These are phyloP conservation scores for Rhingia rostrata DNA, from an alignment of 2,888 invertebrate species.

Conservation along the genomic window DNA sequence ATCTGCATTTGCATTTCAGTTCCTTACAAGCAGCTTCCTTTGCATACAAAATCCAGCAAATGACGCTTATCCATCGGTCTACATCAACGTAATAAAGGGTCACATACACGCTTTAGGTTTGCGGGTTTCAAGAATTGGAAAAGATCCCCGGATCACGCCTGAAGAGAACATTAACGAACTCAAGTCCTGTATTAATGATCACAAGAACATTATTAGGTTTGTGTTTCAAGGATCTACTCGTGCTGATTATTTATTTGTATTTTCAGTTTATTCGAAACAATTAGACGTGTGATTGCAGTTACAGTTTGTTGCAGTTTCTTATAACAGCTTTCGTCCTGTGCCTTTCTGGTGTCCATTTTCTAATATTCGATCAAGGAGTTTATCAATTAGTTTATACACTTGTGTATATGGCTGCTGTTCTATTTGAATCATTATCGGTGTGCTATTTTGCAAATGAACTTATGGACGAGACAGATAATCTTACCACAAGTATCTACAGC, in stretches of 20 bases:
- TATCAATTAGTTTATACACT: constrained; percentile 7
- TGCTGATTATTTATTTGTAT: neutral
- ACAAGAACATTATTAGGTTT: constrained; percentile 38
- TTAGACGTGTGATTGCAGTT: constrained; percentile 6
- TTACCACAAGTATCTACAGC: constrained; percentile 34
- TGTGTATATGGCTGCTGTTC: constrained; percentile 1
- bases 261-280: constrained; percentile 34
- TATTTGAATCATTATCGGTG: constrained; percentile 34
- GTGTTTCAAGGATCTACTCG: neutral
- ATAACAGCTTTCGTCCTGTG: constrained; percentile 43
- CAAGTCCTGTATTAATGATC: constrained; percentile 38
- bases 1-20: constrained; percentile 20
- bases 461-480: constrained; percentile 22
- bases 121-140: constrained; percentile 42
- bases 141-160: neutral
- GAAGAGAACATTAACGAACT: constrained; percentile 34
- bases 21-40: constrained; percentile 10
- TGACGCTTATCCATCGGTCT: constrained; percentile 33
- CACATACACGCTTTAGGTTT: constrained; percentile 35
- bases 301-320: constrained; percentile 28
- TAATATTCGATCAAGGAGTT: neutral
- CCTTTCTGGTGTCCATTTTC: constrained; percentile 35
- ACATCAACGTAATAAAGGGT: constrained; percentile 25
- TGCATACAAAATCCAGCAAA: constrained; percentile 19
- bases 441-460: constrained; percentile 46